phyloP scores from a whole-genome alignment of 2,888 invertebrate species.

The Eilema caniola region DNA sequence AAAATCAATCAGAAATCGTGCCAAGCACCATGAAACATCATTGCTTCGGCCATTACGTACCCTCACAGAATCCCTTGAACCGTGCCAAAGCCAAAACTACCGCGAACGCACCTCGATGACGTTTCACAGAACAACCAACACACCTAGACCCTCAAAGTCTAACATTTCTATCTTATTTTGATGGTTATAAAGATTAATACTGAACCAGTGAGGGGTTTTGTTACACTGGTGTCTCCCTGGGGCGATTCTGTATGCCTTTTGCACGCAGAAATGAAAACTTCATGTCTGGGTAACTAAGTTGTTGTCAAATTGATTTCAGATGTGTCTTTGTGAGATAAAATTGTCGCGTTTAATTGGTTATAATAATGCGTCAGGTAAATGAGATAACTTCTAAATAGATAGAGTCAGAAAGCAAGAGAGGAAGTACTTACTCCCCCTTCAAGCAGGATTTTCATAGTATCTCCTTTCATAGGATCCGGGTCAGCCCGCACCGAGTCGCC shows the following conservation, averaged over 20 bases:
- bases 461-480: no score
- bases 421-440: no score
- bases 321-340: slow-evolving; percentile 43
- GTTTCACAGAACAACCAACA: slow-evolving; percentile 27
- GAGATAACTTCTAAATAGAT: not conserved
- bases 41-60: slow-evolving; percentile 62
- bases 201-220: slow-evolving; percentile 21
- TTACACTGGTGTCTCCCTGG: slow-evolving; percentile 52
- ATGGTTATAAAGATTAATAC: slow-evolving; percentile 18
- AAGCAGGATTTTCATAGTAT: no score
- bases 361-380: slow-evolving; percentile 15
- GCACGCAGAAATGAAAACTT: slow-evolving; percentile 72
- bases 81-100: slow-evolving; percentile 49
- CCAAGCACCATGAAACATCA: slow-evolving; percentile 56
- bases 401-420: no score
- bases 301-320: slow-evolving; percentile 57
- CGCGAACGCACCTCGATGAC: slow-evolving; percentile 51
- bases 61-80: slow-evolving; percentile 45
- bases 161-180: not conserved
- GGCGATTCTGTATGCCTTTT: slow-evolving; percentile 69
- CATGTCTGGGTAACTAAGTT: slow-evolving; percentile 60
- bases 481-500: no score
- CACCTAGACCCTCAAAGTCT: slow-evolving; percentile 3
- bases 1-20: slow-evolving; percentile 43
- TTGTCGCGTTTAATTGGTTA: slow-evolving; percentile 35